Evolutionary conservation across 1,140 invertebrate genomes (phyloP), one percentile per base, ranked within the genome.

Genomic region (Frieseomelitta varia): DNA sequence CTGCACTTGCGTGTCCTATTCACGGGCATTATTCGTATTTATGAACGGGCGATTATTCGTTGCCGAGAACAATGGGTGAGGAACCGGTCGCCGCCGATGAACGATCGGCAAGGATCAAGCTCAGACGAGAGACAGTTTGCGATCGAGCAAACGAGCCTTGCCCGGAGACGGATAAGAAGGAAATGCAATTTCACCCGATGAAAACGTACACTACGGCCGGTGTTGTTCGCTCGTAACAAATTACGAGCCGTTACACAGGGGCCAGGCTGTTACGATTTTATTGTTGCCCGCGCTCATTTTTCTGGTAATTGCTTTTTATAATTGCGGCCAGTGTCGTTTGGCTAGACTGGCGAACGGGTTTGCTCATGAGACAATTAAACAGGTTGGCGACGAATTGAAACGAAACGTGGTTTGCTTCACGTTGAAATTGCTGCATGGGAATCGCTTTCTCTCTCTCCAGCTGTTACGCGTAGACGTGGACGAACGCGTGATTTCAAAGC

Each of bases 41-140:
- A 65, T 82, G 83, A 77, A 47, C 39, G 76, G n/a, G 39, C 72
- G 47, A 30, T 56, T 58, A 79, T 78, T 88, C 71, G 69, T 88
- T 68, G 79, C 53, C 67, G 87, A 85, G 75, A 83, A 89, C 79
- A 86, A 88, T 88, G 82, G 87, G 34, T n/a, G n/a, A 61, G 65
- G 73, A 56, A 65, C 63, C 68, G 58, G 67, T 74, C 63, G 34
- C n/a, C 53, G 68, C n/a, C 53, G 68, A 74, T 53, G 67, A 55
- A 68, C 61, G 72, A 85, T 85, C 68, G 73, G 63, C 63, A 79
- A 67, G 21, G 73, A 77, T 56, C 34, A 30, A 53, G 34, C 34
- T 75, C 12, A 4, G 51, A 53, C 51, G 51, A 17, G 81, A 84
- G 81, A 84, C 81, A 79, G 53, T 84, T 84, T 63, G 65, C 76